Conservation (phyloP, 2,888 invertebrate species). For the Dusona sp. region DNA sequence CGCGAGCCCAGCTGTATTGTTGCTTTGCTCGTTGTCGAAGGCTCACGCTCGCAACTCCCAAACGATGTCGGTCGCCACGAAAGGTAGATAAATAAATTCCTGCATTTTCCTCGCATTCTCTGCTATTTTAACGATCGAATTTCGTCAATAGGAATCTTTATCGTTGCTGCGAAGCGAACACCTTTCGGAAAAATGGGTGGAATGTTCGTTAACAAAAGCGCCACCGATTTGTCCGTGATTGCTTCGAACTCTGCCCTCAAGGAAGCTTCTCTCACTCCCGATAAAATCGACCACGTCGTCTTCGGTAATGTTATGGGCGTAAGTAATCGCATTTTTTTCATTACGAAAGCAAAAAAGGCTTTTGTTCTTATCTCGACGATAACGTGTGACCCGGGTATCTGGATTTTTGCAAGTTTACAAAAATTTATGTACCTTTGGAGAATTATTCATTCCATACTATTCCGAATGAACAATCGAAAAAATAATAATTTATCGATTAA, state of each 20-base stretch:
- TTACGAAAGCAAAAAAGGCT: not conserved
- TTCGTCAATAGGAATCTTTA: slow-evolving; percentile 90
- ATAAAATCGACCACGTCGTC: slow-evolving; percentile 94
- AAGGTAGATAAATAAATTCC: slow-evolving; percentile 61
- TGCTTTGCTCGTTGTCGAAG: slow-evolving; percentile 6
- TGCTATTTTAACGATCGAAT: slow-evolving; percentile 44
- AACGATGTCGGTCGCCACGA: slow-evolving; percentile 70
- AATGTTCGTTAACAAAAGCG: slow-evolving; percentile 90
- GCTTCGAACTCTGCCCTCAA: slow-evolving; percentile 93
- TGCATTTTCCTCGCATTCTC: slow-evolving; percentile 26
- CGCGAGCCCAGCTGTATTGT: not conserved
- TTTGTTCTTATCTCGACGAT: not conserved
- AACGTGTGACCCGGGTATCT: not conserved
- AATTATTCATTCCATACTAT: not conserved
- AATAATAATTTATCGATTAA: not conserved
- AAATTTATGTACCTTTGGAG: too few species aligned
- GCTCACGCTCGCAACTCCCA: not conserved
- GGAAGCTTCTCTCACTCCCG: slow-evolving; percentile 92
- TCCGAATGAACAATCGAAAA: not conserved
- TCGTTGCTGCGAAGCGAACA: slow-evolving; percentile 98
- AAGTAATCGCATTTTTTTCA: slow-evolving; percentile 80
- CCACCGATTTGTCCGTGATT: slow-evolving; percentile 92
- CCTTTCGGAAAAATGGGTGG: slow-evolving; percentile 98
- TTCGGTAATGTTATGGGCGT: slow-evolving; percentile 96
- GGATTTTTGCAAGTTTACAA: not conserved